Evolutionary conservation across 2,888 invertebrate species (phyloP).

Genomic region (Drosophila koepferae): DNA sequence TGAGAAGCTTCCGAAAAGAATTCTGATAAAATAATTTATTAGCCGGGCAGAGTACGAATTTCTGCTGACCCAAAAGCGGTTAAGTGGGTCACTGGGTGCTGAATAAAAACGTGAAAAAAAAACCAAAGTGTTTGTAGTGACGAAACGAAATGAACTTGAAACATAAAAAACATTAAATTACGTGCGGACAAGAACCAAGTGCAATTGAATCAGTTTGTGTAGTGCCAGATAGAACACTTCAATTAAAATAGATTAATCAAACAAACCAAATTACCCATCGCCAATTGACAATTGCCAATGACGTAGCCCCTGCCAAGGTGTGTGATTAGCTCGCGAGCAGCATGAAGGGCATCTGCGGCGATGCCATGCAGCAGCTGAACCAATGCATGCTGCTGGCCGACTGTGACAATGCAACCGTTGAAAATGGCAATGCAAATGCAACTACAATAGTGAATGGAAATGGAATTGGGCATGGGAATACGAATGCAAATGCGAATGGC

Average conservation of each 20-base stretch:
- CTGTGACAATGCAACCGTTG: constrained; percentile 21
- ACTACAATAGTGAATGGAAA: not conserved
- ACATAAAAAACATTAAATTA: constrained; percentile 34
- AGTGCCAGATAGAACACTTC: constrained; percentile 5
- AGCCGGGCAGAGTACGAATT: constrained; percentile 17
- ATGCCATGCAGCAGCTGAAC: constrained; percentile 78
- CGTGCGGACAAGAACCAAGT: constrained; percentile 28
- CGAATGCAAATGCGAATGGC: not conserved
- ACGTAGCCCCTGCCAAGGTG: constrained; percentile 27
- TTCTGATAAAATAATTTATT: constrained; percentile 6
- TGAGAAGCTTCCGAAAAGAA: not conserved
- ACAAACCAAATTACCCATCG: not conserved
- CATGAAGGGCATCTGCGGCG: constrained; percentile 81
- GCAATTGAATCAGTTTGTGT: constrained; percentile 32
- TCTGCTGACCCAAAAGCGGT: constrained; percentile 55
- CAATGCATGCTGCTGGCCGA: constrained; percentile 71
- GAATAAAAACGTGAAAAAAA: not conserved
- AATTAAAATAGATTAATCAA: constrained; percentile 19
- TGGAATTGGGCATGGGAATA: not conserved
- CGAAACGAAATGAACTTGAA: constrained; percentile 56
- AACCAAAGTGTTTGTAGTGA: constrained; percentile 15
- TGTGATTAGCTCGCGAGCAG: constrained; percentile 20
- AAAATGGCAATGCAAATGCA: not conserved
- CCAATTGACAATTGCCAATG: constrained; percentile 33
- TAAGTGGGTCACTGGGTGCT: constrained; percentile 55